A percentile compares a stretch with the other conserved stretches of the same genome.
These are phyloP conservation scores for Lagria hirta DNA, from an alignment of 2,888 invertebrate genomes.

Conservation along the genomic window DNA sequence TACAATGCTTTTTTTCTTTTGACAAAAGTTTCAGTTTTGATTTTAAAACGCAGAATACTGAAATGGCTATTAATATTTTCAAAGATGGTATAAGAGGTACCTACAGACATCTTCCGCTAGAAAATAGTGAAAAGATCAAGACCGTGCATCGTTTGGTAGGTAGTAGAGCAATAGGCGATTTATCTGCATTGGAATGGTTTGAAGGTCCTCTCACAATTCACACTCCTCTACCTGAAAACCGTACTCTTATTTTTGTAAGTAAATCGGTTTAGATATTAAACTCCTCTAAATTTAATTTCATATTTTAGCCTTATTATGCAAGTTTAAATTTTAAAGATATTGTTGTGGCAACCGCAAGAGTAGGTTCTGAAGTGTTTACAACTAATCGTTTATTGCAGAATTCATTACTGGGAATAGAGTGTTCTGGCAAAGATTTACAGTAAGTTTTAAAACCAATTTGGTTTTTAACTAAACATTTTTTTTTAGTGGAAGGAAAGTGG, in stretches of 20 bases:
- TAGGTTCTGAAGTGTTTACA: slow-evolving; percentile 2
- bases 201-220: slow-evolving; percentile 60
- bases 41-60: slow-evolving; percentile 65
- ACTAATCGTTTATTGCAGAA: slow-evolving; percentile 2
- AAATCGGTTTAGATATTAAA: too few species aligned
- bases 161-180: slow-evolving; percentile 51
- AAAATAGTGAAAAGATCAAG: slow-evolving; percentile 53
- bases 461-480: not conserved
- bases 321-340: slow-evolving; percentile 24
- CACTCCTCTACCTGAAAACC: not conserved
- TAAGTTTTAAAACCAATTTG: slow-evolving; percentile 52
- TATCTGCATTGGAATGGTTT: slow-evolving; percentile 80
- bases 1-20: slow-evolving; percentile 50
- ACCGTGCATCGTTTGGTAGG: slow-evolving; percentile 4
- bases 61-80: slow-evolving; percentile 76
- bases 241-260: slow-evolving; percentile 6
- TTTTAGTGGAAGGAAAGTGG: slow-evolving; percentile 62
- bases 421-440: slow-evolving; percentile 6
- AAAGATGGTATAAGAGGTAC: slow-evolving; percentile 57
- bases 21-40: slow-evolving; percentile 65
- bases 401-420: slow-evolving; percentile 6
- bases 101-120: slow-evolving; percentile 68
- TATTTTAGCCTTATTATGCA: slow-evolving; percentile 10
- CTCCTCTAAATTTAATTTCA: not conserved
- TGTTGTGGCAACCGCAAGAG: slow-evolving; percentile 15